Conservation (phyloP, 1,140 invertebrate species). For the Cydia splendana region DNA sequence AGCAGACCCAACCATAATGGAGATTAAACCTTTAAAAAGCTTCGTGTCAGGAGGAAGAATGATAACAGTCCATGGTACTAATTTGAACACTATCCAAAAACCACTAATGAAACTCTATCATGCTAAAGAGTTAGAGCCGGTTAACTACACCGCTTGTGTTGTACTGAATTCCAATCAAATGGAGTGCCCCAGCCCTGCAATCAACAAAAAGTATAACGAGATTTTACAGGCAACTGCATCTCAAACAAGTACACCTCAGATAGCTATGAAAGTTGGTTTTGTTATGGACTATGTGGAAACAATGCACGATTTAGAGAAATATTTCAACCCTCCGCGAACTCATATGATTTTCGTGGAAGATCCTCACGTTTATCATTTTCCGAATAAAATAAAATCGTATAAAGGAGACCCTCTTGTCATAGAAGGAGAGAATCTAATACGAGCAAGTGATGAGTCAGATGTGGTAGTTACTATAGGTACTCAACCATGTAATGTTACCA, state of each 20-base stretch:
- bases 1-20: conserved; percentile 95
- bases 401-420: conserved; percentile 98
- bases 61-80: conserved; percentile 95
- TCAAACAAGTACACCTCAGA: conserved; percentile 79
- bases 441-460: conserved; percentile 95
- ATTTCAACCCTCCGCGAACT: conserved; percentile 88
- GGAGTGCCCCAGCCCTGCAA: conserved; percentile 96
- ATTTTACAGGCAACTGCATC: conserved; percentile 77
- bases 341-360: conserved; percentile 94
- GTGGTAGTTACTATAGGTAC: conserved; percentile 96
- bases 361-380: conserved; percentile 94
- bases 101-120: conserved; percentile 93
- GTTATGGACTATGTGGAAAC: conserved; percentile 97
- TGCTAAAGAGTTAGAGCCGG: conserved; percentile 83
- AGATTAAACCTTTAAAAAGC: conserved; percentile 93
- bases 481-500: conserved; percentile 94
- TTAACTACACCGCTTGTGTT: conserved; percentile 91
- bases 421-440: conserved; percentile 95
- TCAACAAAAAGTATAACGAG: conserved; percentile 82
- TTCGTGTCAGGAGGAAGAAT: conserved; percentile 95
- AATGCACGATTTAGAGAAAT: conserved; percentile 93
- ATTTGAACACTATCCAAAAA: conserved; percentile 94
- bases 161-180: conserved; percentile 94
- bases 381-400: conserved; percentile 91
- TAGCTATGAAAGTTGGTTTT: conserved; percentile 91